A percentile compares a stretch with the other conserved stretches of the same genome.
Conservation (phyloP, 2,797 vertebrate genomes). For the Chromobotia macracanthus region DNA sequence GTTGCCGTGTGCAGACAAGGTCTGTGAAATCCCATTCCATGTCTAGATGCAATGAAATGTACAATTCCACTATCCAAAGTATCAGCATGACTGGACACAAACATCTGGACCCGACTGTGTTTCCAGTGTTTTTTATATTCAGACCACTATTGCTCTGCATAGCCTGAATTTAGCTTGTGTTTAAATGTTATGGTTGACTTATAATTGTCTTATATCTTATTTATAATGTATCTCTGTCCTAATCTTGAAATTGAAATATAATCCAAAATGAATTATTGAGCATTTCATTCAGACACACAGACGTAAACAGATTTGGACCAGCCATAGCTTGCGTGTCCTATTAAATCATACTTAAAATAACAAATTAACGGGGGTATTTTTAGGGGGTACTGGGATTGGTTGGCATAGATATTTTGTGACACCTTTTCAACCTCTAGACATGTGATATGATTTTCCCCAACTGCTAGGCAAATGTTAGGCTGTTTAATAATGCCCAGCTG, state of each 20-base stretch:
- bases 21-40: slow-evolving; percentile 7
- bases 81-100: neutral
- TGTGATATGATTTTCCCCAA: slow-evolving; percentile 55
- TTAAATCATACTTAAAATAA: slow-evolving; percentile 31
- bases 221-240: slow-evolving; percentile 19
- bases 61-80: neutral
- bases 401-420: slow-evolving; percentile 55
- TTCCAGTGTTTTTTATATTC: neutral
- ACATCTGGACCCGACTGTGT: slow-evolving; percentile 8
- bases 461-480: slow-evolving; percentile 46
- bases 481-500: slow-evolving; percentile 56
- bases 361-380: slow-evolving; percentile 31
- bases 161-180: neutral
- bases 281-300: slow-evolving; percentile 25
- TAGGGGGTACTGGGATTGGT: slow-evolving; percentile 5
- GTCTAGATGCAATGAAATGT: slow-evolving; percentile 25
- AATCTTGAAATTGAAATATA: slow-evolving; percentile 42
- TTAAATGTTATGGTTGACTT: slow-evolving; percentile 17
- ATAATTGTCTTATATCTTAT: slow-evolving; percentile 31
- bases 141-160: neutral
- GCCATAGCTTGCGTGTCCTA: neutral
- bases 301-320: slow-evolving; percentile 12
- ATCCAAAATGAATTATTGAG: slow-evolving; percentile 37
- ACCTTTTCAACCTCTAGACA: slow-evolving; percentile 44
- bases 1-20: neutral